A percentile compares a stretch with the other conserved stretches of the same genome.
phyloP scores from a whole-genome alignment of 2,888 invertebrate species.

The Octonoba sinensis region DNA sequence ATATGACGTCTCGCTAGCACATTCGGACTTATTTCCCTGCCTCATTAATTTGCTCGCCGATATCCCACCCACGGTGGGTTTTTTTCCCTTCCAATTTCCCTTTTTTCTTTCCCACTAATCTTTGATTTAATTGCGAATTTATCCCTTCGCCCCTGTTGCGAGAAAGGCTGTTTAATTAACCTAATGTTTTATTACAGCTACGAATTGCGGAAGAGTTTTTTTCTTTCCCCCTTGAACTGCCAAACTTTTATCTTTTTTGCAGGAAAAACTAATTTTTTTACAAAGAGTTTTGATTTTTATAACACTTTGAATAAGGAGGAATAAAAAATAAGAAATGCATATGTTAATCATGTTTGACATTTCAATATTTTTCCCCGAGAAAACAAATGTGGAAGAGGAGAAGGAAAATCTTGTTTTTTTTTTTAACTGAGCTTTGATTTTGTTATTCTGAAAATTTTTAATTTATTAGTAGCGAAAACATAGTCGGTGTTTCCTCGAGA shows the following conservation, averaged over 20 bases:
- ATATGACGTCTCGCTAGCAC: constrained; percentile 34
- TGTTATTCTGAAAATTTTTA: too few species aligned
- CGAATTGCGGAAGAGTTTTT: not conserved
- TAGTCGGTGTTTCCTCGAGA: too few species aligned
- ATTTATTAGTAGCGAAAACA: too few species aligned
- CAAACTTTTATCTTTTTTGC: not conserved
- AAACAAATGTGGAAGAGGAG: too few species aligned
- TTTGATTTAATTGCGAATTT: constrained; percentile 57
- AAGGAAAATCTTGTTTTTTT: too few species aligned
- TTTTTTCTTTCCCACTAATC: constrained; percentile 4
- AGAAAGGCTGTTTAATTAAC: constrained; percentile 47
- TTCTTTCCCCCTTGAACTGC: not conserved
- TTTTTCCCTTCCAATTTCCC: not conserved
- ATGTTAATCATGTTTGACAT: too few species aligned
- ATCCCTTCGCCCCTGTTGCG: constrained; percentile 21
- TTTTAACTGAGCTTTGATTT: too few species aligned
- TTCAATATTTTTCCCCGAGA: too few species aligned
- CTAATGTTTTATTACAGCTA: constrained; percentile 40
- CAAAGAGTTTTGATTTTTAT: not conserved
- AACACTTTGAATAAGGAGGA: too few species aligned
- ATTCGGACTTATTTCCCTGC: constrained; percentile 18
- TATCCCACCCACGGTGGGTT: constrained; percentile 7
- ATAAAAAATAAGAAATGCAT: too few species aligned
- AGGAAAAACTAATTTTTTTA: not conserved
- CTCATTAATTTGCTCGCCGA: constrained; percentile 46